Conservation (phyloP, 2,888 invertebrate genomes). For the Ceriagrion tenellum region DNA sequence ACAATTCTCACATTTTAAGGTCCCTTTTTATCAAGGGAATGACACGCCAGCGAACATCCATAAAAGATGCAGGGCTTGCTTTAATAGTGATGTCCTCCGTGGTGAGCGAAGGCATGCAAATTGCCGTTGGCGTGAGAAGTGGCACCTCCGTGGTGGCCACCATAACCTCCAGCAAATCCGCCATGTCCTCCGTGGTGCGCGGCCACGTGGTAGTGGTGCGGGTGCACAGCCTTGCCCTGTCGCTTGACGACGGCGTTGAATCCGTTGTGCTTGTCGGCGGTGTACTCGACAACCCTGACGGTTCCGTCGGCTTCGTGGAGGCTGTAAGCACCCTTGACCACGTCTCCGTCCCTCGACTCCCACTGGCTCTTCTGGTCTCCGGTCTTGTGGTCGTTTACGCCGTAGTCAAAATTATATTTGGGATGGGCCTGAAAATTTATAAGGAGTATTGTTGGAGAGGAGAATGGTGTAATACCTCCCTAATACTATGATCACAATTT, state of each 20-base stretch:
- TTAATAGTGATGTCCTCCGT: not conserved
- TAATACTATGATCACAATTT: too few species aligned
- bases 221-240: not conserved
- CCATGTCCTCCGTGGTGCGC: not conserved
- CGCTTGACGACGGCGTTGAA: constrained; percentile 80
- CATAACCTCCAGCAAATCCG: not conserved
- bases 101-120: not conserved
- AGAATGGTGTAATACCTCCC: too few species aligned
- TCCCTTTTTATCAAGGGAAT: too few species aligned
- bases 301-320: constrained; percentile 84
- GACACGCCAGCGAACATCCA: too few species aligned
- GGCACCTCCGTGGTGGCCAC: not conserved
- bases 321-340: constrained; percentile 85
- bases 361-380: constrained; percentile 86
- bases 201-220: not conserved
- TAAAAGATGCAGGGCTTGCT: too few species aligned
- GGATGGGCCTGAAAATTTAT: constrained; percentile 72
- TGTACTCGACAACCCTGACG: constrained; percentile 82
- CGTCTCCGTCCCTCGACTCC: constrained; percentile 86
- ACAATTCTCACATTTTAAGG: too few species aligned
- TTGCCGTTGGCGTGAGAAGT: not conserved
- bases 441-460: not conserved
- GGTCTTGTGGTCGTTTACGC: constrained; percentile 85
- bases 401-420: constrained; percentile 85
- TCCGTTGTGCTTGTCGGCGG: constrained; percentile 79